Evolutionary conservation across 1,140 invertebrate species (phyloP), one percentile per base, ranked within the genome.

Genomic region (Platyscapa corneri): DNA sequence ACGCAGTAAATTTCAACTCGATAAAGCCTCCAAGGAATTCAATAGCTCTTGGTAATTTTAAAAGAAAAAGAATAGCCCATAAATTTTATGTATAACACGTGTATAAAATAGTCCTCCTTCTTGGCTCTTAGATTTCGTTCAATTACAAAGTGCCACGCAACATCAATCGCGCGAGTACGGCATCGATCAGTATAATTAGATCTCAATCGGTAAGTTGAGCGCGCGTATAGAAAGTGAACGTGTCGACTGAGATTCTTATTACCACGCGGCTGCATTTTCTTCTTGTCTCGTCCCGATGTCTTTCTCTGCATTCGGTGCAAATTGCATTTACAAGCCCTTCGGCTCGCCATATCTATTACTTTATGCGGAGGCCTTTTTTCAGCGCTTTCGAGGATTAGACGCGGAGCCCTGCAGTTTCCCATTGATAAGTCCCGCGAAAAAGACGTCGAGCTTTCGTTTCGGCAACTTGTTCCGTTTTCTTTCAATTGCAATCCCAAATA

Each of bases 101-200:
- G n/a, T 30, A 7, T 12, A n/a, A 42, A 18, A 34, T 23, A 42
- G 27, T 42, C 7, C 27, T 14, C 27, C 30, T 81, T 81, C 39
- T 72, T 74, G 67, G 27, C 72, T 64, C 82, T 75, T 46, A 18
- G 64, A 75, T 42, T 75, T 77, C 74, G 27, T 46, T 65, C 53
- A 77, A 83, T 83, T 83, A 76, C 1, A 12, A 37, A 67, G 70
- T 49, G 74, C n/a, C 56, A 18, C n/a, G 42, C n/a, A 56, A 74
- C 56, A 74, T 60, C 70, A 42, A 60, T 82, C 23, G 56, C 16
- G 16, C 56, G 20, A 78, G 42, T 70, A 60, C 32, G 42, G 27
- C 37, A 70, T 78, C 82, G 46, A 78, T 78, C 75, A 70, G 32
- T 20, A 77, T 70, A 78, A 84, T 78, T 78, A 78, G 42, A 78